phyloP scores from a whole-genome alignment of 2,113 vertebrate genomes.

The Emberiza fucata region DNA sequence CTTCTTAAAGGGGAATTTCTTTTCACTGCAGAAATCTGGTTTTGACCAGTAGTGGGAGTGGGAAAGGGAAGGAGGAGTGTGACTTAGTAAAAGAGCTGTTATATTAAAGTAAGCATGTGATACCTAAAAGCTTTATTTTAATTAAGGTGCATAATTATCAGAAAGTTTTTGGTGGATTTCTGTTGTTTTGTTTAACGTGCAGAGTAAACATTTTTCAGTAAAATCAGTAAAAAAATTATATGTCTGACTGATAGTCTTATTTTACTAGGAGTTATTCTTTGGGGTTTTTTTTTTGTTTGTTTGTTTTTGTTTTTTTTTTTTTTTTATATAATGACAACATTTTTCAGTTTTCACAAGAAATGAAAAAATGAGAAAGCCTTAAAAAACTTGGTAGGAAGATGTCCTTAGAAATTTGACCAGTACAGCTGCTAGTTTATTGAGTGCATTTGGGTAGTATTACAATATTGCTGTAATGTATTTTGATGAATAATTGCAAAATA shows the following conservation, averaged over 20 bases:
- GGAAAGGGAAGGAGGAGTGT: neutral
- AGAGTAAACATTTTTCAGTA: neutral
- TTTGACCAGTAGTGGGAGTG: neutral
- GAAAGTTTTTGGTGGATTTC: neutral
- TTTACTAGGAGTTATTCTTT: neutral
- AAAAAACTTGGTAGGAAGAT: neutral
- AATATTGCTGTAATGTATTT: neutral
- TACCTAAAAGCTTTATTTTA: neutral
- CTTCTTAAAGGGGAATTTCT: slow-evolving; percentile 42
- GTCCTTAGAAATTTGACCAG: neutral
- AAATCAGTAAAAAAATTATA: neutral
- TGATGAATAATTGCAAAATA: neutral
- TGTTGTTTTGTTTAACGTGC: neutral
- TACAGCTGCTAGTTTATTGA: neutral
- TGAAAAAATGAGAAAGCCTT: neutral
- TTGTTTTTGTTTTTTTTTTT: too few relatives aligned
- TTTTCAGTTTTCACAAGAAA: neutral
- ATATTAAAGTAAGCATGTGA: neutral
- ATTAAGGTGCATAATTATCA: neutral
- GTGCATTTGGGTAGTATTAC: neutral
- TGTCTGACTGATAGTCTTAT: neutral
- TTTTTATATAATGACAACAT: neutral
- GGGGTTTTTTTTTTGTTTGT: too few relatives aligned
- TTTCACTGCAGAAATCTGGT: neutral
- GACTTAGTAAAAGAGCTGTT: neutral